These are phyloP conservation scores for Sesia bembeciformis DNA, from an alignment of 2,888 invertebrate species.

Conservation along the genomic window DNA sequence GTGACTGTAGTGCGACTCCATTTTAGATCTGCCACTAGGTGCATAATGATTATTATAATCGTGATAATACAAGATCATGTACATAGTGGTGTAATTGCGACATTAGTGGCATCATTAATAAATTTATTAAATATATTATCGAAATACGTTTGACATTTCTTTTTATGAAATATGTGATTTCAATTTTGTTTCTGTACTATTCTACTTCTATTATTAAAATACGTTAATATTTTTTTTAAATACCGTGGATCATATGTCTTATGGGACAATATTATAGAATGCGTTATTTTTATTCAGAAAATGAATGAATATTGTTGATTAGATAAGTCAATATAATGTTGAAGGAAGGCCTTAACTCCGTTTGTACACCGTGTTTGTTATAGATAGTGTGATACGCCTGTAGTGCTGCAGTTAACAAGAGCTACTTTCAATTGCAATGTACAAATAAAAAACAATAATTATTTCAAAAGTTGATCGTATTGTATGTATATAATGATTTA, in stretches of 20 bases:
- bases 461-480: conserved; percentile 24
- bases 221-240: neutral
- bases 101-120: neutral
- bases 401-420: conserved; percentile 8
- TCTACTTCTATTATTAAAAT: neutral
- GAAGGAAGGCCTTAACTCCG: neutral
- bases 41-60: conserved; percentile 22
- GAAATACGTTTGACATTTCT: neutral
- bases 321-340: neutral
- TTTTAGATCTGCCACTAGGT: conserved; percentile 28
- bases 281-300: neutral
- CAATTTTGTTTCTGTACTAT: neutral
- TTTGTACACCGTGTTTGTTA: neutral
- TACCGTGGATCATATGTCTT: neutral
- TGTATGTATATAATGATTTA: conserved; percentile 68
- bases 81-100: neutral
- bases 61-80: neutral
- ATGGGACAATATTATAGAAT: neutral
- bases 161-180: neutral
- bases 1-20: neutral
- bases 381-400: conserved; percentile 18
- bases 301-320: neutral
- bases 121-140: neutral
- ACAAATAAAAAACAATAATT: conserved; percentile 18
- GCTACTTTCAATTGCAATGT: conserved; percentile 19